Evolutionary conservation across 2,888 invertebrate species (phyloP), one percentile per base, ranked within the genome.

Genomic region (Copidosoma aretas): DNA sequence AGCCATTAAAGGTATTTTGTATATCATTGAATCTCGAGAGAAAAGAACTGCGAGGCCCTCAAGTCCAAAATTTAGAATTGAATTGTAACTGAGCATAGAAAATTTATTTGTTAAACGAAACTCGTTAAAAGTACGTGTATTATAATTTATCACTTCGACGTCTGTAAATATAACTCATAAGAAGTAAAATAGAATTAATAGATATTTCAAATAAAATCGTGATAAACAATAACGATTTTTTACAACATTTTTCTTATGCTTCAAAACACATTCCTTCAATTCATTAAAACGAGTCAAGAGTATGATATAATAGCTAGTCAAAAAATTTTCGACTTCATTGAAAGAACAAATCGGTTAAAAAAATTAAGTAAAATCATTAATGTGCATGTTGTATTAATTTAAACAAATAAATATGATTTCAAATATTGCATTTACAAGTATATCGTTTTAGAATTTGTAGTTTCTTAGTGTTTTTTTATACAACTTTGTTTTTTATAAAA

Each of bases 151-250:
- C 78, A 81, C 70, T 68, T 72, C 77, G 77, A 81, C 80, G 77
- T 79, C 77, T 82, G 82, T 82, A 82, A 76, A 82, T 82, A 82
- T 81, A 81, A 80, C 68, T 73, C 74, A 71, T 82, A 79, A 80
- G 79, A 76, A 75, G 73, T 75, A 75, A 75, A 75, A 72, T 81
- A 81, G 80, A 76, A 75, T 74, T 79, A 80, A 77, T 81, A 82
- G 80, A 77, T 77, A 82, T 82, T 82, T 82, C 80, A 82, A 82
- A 82, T 82, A 82, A 82, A 82, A 81, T 80, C 80, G 80, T 79
- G 80, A 81, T 80, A 80, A 74, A 46, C 17, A 46, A 46, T 46
- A 46, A 46, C 12, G 12, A 12, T 17, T 49, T 65, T 69, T 65
- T 66, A 52, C 22, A 64, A 49, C 61, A 62, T 66, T 4, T 51